A percentile compares a stretch with the other conserved stretches of the same genome.
Conservation (phyloP, 2,113 vertebrate genomes). For the Melanostigma gelatinosum region DNA sequence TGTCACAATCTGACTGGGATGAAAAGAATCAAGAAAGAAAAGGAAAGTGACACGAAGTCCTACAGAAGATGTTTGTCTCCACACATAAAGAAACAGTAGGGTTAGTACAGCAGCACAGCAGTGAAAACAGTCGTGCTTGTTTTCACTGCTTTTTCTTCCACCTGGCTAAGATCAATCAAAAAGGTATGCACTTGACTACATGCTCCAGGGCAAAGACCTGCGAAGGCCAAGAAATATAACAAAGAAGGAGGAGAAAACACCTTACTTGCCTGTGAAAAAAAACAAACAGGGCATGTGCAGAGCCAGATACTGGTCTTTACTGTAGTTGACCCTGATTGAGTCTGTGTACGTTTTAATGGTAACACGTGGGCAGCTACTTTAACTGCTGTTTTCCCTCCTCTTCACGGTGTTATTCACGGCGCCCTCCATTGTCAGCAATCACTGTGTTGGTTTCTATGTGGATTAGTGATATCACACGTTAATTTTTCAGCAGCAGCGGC, state of each 20-base stretch:
- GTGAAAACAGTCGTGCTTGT: background rate
- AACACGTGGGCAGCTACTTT: constrained; percentile 19
- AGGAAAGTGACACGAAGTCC: background rate
- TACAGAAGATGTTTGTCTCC: background rate
- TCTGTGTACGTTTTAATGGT: background rate
- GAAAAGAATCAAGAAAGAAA: background rate
- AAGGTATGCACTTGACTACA: constrained; percentile 18
- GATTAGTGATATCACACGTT: constrained; percentile 42
- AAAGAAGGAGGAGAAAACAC: constrained; percentile 30
- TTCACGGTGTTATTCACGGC: constrained; percentile 13
- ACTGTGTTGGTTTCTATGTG: background rate
- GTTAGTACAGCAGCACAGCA: too few species aligned
- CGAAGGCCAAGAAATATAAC: constrained; percentile 17
- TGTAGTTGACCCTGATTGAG: constrained; percentile 30
- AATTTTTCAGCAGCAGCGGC: constrained; percentile 45
- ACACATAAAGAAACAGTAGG: background rate
- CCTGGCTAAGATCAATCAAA: constrained; percentile 39
- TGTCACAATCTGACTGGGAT: background rate
- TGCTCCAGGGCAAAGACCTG: constrained; percentile 26
- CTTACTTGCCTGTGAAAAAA: constrained; percentile 6
- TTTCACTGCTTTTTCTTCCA: constrained; percentile 8
- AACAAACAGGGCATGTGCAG: background rate
- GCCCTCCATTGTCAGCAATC: constrained; percentile 26
- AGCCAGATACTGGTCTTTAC: constrained; percentile 4
- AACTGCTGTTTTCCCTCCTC: constrained; percentile 20